These are phyloP conservation scores for Macropodus opercularis DNA, from an alignment of 2,797 vertebrate genomes.

Conservation along the genomic window DNA sequence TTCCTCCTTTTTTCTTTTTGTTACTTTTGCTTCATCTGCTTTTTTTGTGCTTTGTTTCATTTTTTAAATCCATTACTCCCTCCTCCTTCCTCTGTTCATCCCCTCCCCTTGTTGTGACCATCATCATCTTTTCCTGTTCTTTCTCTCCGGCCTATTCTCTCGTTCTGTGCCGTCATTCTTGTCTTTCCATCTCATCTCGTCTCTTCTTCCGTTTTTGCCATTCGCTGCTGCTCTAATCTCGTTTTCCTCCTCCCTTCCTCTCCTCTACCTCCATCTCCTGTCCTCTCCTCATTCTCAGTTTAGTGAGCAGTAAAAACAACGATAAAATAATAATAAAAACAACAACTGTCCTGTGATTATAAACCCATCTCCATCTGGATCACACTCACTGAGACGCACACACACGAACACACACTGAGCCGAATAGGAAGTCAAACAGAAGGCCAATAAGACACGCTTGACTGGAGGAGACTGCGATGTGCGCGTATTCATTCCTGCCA, in stretches of 20 bases:
- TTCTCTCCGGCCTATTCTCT: not conserved
- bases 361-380: conserved; percentile 77
- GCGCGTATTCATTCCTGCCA: conserved; percentile 49
- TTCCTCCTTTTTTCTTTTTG: too few relatives aligned
- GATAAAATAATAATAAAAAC: conserved; percentile 75
- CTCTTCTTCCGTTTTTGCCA: not conserved
- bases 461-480: conserved; percentile 61
- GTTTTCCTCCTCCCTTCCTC: not conserved
- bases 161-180: not conserved
- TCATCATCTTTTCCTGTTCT: not conserved
- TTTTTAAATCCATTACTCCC: not conserved
- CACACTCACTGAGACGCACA: conserved; percentile 35
- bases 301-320: conserved; percentile 71
- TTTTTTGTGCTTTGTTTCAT: not conserved
- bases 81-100: not conserved
- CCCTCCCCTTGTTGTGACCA: not conserved
- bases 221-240: not conserved
- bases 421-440: conserved; percentile 75
- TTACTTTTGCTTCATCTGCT: not conserved
- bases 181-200: not conserved
- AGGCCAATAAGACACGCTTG: conserved; percentile 75
- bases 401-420: conserved; percentile 41
- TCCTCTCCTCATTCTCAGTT: conserved; percentile 52
- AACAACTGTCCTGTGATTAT: conserved; percentile 74
- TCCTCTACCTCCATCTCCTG: not conserved